Evolutionary conservation across 2,888 invertebrate genomes (phyloP), one percentile per base, ranked within the genome.

Genomic region (Agrotis ipsilon): DNA sequence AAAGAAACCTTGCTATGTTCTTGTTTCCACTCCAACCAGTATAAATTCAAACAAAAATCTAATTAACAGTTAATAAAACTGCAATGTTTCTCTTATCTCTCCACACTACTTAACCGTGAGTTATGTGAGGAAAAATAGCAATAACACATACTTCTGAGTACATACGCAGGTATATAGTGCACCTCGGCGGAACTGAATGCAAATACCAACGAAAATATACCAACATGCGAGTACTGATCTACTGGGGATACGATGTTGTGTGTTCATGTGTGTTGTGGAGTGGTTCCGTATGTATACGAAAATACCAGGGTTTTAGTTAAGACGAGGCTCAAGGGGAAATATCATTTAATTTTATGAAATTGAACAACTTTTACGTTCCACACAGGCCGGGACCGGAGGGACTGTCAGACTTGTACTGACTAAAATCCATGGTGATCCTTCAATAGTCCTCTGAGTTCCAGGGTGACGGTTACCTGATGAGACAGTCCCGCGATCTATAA

Each of bases 61-160:
- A 61, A 80, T 76, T 75, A 80, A 54, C 76, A 75, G 80, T 68
- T 75, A 54, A 68, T 76, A 75, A 75, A 80, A 54, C 46, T 24
- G 54, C 21, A 60, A 63, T 46, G 19, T 51, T 39, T 16, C 46
- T 65, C 49, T 69, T 80, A 81, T 78, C 77, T 78, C 77, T 69
- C 61, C 77, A 77, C 80, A 80, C 68, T 59, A 69, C 77, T 62
- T 78, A 64, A 18, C 51, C 21, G 48, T 46, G 64, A 80, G 77
- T 32, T 55, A 68, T 81, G 72, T 61, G 57, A 24, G 49, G 65
- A 64, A 81, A 72, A 73, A 68, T 58, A 81, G 77, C 73, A 83
- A 79, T 69, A 67, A 62, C 24, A 14, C 18, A 39, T 27, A 58
- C n/a, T 39, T 13, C 48, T 16, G 32, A 32, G 55, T 46, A 39